Evolutionary conservation across 2,113 vertebrate species (phyloP), one percentile per base, ranked within the genome.

Genomic region (Polypterus senegalus): DNA sequence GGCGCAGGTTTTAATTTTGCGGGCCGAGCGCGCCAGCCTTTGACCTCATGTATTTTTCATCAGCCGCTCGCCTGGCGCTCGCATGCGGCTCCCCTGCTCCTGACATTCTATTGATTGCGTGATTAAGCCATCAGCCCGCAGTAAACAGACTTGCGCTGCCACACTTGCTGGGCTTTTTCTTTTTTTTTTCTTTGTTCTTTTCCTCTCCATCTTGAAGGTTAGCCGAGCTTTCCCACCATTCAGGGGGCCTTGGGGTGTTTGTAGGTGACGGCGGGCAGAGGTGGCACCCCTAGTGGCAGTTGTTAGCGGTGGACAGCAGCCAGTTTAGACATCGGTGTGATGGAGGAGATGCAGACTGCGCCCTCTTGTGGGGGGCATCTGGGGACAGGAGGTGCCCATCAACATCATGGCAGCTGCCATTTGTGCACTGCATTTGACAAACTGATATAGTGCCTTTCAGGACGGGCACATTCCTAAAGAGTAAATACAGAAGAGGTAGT

Each of bases 1-100:
- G 62, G 77, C 68, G 79, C 80, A 76, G 76, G 79, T 80, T 84
- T 86, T 86, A 80, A 78, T 86, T 84, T 83, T 85, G 83, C 78
- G 57, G 74, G 82, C 79, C 81, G 77, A 61, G 71, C 27, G 27
- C 27, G 74, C 72, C 76, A 77, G 67, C 68, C 68, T 63, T 70
- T 74, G 74, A 79, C 78, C 78, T 89, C 81, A 88, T 89, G 79
- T 75, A 89, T 89, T 89, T 89, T 88, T 90, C 87, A 89, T 88
- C 70, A 53, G 71, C 80, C 71, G 60, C 63, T 43, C 66, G 72
- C 74, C 76, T 59, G 64, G 69, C 64, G 54, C 66, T 43, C 66
- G 72, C 74, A 76, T 59, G 64, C 69, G 63, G 54, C 66, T 69
- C 64, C 72, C 73, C 69, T 63, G 73, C 73, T 81, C 81, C 70